Percentiles rank a stretch among this genome's conserved stretches.
phyloP scores from a whole-genome alignment of 2,113 vertebrate genomes.

The Coreoperca whiteheadi region DNA sequence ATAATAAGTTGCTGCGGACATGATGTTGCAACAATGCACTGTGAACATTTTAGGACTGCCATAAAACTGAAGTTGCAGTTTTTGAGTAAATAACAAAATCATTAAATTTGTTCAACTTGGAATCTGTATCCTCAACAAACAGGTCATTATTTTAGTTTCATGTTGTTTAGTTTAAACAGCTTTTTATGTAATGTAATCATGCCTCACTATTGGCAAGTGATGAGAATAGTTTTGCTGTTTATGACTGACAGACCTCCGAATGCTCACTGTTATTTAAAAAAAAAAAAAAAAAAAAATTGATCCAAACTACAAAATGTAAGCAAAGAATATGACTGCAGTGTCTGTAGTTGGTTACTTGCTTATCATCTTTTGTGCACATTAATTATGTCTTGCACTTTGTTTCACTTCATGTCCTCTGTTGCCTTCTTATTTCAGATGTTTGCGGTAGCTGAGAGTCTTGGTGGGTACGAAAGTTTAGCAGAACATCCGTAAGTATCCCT shows the following conservation, averaged over 20 bases:
- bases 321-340: neutral
- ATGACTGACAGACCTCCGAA: neutral
- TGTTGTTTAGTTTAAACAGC: neutral
- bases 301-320: neutral
- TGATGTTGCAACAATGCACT: neutral
- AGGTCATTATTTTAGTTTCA: neutral
- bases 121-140: neutral
- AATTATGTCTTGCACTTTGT: neutral
- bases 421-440: slow-evolving; percentile 85
- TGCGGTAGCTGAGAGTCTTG: slow-evolving; percentile 92
- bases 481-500: slow-evolving; percentile 93
- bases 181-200: neutral
- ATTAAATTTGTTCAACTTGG: neutral
- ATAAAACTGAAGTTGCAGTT: neutral
- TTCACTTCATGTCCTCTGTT: neutral
- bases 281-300: no score
- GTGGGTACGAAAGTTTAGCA: slow-evolving; percentile 95
- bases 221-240: neutral
- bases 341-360: neutral
- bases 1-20: neutral
- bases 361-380: neutral
- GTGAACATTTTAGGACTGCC: neutral
- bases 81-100: neutral
- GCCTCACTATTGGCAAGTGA: neutral
- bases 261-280: slow-evolving; percentile 8